Evolutionary conservation across 1,140 invertebrate genomes (phyloP), one percentile per base, ranked within the genome.

Genomic region (Drosophila jambulina): DNA sequence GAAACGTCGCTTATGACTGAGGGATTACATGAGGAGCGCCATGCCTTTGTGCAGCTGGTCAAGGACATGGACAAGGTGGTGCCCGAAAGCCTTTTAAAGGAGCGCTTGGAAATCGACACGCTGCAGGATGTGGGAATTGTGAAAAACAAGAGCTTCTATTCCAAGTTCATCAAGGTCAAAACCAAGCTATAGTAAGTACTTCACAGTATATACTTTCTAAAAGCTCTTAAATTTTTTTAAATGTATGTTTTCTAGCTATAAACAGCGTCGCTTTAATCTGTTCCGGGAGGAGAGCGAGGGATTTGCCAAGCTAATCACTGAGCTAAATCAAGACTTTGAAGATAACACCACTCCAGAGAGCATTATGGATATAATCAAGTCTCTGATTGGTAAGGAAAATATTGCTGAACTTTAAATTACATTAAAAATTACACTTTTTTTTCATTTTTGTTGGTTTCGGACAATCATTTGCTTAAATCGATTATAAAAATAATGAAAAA

Each of bases 271-370:
- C 91, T 99, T 99, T 93, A 99, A 99, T 94, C 94, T 99, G 67
- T 97, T 99, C 91, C 95, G 99, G 56, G 99, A 99, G 94, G 99
- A 99, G 94, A 99, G 97, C 94, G 99, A 99, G 95, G 99, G 99
- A 6, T 99, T 99, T 94, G 97, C 98, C 6, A 99, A 99, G 93
- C 94, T 99, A 8, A 96, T 99, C 42, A 96, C 97, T n/a, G 99
- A 99, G 94, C 94, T 99, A 62, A 98, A 97, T 95, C 97, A 98
- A 93, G 96, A 98, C 91, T 95, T 97, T 78, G 95, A 95, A 43
- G 95, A 95, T 91, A 94, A 94, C 87, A 93, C 94, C 90, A 93
- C 95, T 56, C 93, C 94, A 64, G 94, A 94, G 80, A 93, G 94
- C 70, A 94, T 96, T 79, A 94, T 98, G 86, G 96, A 98, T 94